phyloP scores from a whole-genome alignment of 1,140 invertebrate genomes.

The Drosophila albomicans region DNA sequence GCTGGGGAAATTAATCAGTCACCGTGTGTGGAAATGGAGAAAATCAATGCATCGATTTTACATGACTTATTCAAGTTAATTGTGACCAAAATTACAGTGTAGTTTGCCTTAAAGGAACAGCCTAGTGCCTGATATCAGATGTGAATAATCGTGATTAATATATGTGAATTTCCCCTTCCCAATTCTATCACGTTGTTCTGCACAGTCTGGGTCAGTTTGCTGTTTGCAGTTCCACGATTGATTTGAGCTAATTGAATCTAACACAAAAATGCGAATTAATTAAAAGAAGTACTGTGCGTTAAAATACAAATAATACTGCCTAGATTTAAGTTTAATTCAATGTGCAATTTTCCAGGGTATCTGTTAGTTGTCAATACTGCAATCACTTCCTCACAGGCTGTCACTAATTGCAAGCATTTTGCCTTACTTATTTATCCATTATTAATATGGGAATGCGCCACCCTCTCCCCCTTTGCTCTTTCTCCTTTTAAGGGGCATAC shows the following conservation, averaged over 20 bases:
- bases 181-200: not conserved
- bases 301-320: too few species aligned
- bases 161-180: not conserved
- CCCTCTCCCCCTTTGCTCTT: not conserved
- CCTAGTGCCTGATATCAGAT: not conserved
- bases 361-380: not conserved
- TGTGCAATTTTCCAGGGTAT: slow-evolving; percentile 14
- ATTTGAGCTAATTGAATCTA: too few species aligned
- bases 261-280: too few species aligned
- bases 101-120: not conserved
- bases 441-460: slow-evolving; percentile 41
- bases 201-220: not conserved
- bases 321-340: too few species aligned
- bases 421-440: slow-evolving; percentile 66
- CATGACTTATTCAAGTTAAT: slow-evolving; percentile 64
- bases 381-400: not conserved
- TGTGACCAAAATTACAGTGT: slow-evolving; percentile 17
- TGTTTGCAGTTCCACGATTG: too few species aligned
- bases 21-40: slow-evolving; percentile 8
- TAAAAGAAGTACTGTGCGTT: too few species aligned
- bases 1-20: not conserved
- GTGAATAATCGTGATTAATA: not conserved
- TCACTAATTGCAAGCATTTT: slow-evolving; percentile 57
- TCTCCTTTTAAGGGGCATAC: slow-evolving; percentile 41
- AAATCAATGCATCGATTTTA: slow-evolving; percentile 77